Evolutionary conservation across 2,797 vertebrate species (phyloP), one percentile per base, ranked within the genome.

Genomic region (Micrastur ruficollis): DNA sequence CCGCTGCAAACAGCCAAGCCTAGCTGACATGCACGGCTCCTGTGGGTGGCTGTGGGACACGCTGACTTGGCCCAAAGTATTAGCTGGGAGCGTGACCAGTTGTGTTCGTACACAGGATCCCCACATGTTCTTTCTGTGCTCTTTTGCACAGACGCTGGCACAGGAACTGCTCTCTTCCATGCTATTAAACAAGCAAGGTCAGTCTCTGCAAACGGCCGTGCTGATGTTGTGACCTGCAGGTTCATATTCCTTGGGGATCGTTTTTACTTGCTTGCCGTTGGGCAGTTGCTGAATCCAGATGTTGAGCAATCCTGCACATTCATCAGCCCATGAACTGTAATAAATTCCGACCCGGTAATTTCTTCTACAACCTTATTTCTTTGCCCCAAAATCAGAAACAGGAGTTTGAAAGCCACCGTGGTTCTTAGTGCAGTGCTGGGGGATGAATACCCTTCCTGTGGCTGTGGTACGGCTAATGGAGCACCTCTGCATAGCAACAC

Each of bases 21-120:
- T 29, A 4, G 5, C 40, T 49, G 44, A 78, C 18, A 11, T 5
- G 15, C 71, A 1, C 32, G 13, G 62, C 38, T 55, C 62, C 40
- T 5, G 0, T 8, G 71, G 58, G 5, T 40, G 16, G 17, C 32
- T 58, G 29, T 55, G 32, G 10, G 71, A 32, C 46, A 42, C 3
- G 0, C 10, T 6, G 12, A 2, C 42, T 31, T 44, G 66, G 34
- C 46, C 68, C 34, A 1, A 1, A 38, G 34, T 1, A 0, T 22
- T 25, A 12, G 12, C 34, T 31, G 1, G 0, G 52, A 19, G 34
- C 0, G 0, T 25, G 53, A 74, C 47, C 38, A 1, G 50, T 13
- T 42, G 44, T 47, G 50, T 20, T 70, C 5, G 0, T 22, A 46
- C 21, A 2, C 4, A 29, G 26, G 52, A 46, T 46, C 76, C 71